phyloP scores from a whole-genome alignment of 2,797 vertebrate genomes.

The Anguilla anguilla region DNA sequence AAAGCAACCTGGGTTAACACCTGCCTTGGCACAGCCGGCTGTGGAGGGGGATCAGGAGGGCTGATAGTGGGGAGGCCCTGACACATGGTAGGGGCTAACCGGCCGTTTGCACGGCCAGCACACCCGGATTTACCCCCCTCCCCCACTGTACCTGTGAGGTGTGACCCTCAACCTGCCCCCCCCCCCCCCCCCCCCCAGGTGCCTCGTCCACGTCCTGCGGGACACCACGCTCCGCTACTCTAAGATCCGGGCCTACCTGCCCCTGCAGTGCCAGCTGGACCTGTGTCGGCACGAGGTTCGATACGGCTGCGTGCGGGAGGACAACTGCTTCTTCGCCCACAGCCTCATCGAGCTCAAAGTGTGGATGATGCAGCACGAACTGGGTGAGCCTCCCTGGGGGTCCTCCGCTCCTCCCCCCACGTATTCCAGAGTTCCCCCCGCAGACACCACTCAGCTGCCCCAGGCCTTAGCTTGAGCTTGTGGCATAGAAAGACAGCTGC shows the following conservation, averaged over 20 bases:
- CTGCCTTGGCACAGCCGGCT: too few species aligned
- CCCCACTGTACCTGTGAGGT: too few species aligned
- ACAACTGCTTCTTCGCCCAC: slow-evolving; percentile 94
- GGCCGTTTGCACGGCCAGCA: too few species aligned
- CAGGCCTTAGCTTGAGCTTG: not conserved
- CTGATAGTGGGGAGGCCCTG: too few species aligned
- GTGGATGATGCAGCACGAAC: slow-evolving; percentile 93
- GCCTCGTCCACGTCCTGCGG: slow-evolving; percentile 93
- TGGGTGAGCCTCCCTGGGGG: slow-evolving; percentile 65
- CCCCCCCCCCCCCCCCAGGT: slow-evolving; percentile 70
- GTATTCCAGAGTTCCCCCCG: not conserved
- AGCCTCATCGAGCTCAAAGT: slow-evolving; percentile 95
- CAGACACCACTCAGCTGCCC: not conserved
- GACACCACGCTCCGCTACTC: slow-evolving; percentile 91
- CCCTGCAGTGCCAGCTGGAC: slow-evolving; percentile 81
- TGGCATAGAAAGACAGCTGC: not conserved
- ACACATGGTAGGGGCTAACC: too few species aligned
- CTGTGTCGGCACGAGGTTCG: slow-evolving; percentile 94
- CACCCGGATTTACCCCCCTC: too few species aligned
- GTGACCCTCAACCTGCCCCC: too few species aligned
- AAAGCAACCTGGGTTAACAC: too few species aligned
- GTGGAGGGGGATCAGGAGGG: too few species aligned
- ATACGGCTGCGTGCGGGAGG: slow-evolving; percentile 91
- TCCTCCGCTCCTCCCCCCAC: not conserved
- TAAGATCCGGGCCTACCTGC: slow-evolving; percentile 83